phyloP scores from a whole-genome alignment of 2,888 invertebrate genomes.

The Sinopyrophorus schimmeli region DNA sequence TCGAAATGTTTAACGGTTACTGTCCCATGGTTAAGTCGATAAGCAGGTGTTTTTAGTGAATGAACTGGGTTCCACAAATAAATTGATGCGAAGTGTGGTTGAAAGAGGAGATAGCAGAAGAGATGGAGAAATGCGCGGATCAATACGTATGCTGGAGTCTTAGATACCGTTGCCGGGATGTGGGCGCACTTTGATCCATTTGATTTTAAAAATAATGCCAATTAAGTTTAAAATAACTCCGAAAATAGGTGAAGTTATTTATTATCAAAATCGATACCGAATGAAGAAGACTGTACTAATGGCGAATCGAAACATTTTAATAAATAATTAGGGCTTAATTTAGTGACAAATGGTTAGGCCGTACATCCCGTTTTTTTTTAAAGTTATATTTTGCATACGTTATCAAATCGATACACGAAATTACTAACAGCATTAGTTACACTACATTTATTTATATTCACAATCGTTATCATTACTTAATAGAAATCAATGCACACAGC shows the following conservation, averaged over 20 bases:
- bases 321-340: slow-evolving; percentile 24
- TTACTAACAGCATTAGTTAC: slow-evolving; percentile 17
- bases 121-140: slow-evolving; percentile 46
- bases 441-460: too few relatives aligned
- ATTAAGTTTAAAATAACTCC: slow-evolving; percentile 7
- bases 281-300: too few relatives aligned
- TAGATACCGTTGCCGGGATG: slow-evolving; percentile 36
- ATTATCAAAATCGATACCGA: slow-evolving; percentile 16
- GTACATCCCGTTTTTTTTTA: slow-evolving; percentile 10
- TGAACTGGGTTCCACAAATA: slow-evolving; percentile 41
- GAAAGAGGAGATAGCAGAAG: slow-evolving; percentile 44
- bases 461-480: slow-evolving; percentile 8
- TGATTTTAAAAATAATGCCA: slow-evolving; percentile 20
- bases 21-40: slow-evolving; percentile 28
- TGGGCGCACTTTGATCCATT: slow-evolving; percentile 32
- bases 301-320: slow-evolving; percentile 23
- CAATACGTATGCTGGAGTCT: slow-evolving; percentile 47
- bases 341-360: slow-evolving; percentile 10
- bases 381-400: neutral
- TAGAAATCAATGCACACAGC: slow-evolving; percentile 8
- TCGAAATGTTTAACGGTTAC: slow-evolving; percentile 19
- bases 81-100: slow-evolving; percentile 42
- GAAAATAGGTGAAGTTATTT: slow-evolving; percentile 5
- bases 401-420: slow-evolving; percentile 17
- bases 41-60: slow-evolving; percentile 43